Evolutionary conservation across 2,888 invertebrate species (phyloP).

Genomic region (Drosophila nr. perissopoda): DNA sequence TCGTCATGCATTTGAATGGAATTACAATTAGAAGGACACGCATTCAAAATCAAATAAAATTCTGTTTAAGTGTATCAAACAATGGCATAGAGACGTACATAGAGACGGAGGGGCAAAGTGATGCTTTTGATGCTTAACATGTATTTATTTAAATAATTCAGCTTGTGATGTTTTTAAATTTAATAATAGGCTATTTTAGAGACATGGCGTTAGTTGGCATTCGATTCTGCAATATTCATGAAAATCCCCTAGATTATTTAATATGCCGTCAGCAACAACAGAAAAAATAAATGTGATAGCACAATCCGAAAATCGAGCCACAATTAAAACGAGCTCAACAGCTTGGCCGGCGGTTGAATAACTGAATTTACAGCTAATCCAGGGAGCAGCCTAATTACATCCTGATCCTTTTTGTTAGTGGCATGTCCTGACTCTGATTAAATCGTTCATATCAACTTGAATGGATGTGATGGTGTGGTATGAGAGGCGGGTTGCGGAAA

Average conservation of each 20-base stretch:
- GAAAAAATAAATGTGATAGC: constrained; percentile 37
- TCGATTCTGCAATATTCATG: not conserved
- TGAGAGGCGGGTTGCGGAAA: not conserved
- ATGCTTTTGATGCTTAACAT: constrained; percentile 34
- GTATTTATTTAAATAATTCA: constrained; percentile 26
- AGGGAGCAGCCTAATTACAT: constrained; percentile 70
- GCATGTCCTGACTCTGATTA: constrained; percentile 49
- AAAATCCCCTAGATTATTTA: constrained; percentile 49
- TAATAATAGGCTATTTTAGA: constrained; percentile 1
- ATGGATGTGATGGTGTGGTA: not conserved
- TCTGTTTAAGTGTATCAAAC: constrained; percentile 24
- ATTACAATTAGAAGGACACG: constrained; percentile 26
- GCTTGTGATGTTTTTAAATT: constrained; percentile 11
- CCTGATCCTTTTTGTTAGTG: constrained; percentile 34
- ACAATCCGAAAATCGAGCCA: constrained; percentile 57
- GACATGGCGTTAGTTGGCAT: not conserved
- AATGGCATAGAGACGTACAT: not conserved
- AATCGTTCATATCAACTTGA: constrained; percentile 46
- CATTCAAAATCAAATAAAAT: constrained; percentile 40
- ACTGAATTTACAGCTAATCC: constrained; percentile 63
- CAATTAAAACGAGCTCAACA: constrained; percentile 67
- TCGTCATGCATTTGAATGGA: constrained; percentile 21
- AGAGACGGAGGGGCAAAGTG: too few relatives aligned
- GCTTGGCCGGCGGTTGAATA: constrained; percentile 45
- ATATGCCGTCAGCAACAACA: constrained; percentile 29